A percentile compares a stretch with the other conserved stretches of the same genome.
phyloP scores from a whole-genome alignment of 1,140 invertebrate genomes.

The Bombus superbus region DNA sequence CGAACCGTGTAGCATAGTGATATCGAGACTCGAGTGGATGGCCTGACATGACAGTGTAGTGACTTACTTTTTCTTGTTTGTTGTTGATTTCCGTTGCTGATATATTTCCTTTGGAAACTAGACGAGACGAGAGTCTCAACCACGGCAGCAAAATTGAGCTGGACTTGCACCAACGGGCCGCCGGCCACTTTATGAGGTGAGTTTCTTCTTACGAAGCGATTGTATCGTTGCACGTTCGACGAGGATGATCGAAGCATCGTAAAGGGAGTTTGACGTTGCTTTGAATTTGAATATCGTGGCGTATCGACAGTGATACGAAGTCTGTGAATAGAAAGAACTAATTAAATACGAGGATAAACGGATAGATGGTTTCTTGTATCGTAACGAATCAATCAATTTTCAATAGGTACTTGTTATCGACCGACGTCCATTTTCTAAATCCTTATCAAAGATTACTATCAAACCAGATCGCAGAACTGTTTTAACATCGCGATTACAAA shows the following conservation, averaged over 20 bases:
- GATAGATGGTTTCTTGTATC: background rate
- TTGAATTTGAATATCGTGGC: background rate
- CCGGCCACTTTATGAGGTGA: constrained; percentile 82
- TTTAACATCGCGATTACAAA: background rate
- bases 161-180: constrained; percentile 81
- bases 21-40: constrained; percentile 41
- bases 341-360: background rate
- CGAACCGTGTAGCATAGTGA: constrained; percentile 8
- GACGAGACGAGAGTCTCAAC: constrained; percentile 75
- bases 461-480: too few relatives aligned
- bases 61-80: constrained; percentile 44
- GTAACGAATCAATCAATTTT: background rate
- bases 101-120: background rate
- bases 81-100: constrained; percentile 12
- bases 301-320: too few relatives aligned
- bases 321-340: too few relatives aligned
- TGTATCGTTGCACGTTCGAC: background rate
- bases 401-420: background rate
- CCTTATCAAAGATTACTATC: background rate
- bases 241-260: background rate
- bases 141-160: constrained; percentile 82
- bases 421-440: accelerated
- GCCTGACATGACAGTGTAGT: constrained; percentile 56
- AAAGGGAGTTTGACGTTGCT: background rate
- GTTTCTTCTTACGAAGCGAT: background rate